Evolutionary conservation across 2,113 vertebrate species (phyloP), one percentile per base, ranked within the genome.

Genomic region (Ellobius talpinus): DNA sequence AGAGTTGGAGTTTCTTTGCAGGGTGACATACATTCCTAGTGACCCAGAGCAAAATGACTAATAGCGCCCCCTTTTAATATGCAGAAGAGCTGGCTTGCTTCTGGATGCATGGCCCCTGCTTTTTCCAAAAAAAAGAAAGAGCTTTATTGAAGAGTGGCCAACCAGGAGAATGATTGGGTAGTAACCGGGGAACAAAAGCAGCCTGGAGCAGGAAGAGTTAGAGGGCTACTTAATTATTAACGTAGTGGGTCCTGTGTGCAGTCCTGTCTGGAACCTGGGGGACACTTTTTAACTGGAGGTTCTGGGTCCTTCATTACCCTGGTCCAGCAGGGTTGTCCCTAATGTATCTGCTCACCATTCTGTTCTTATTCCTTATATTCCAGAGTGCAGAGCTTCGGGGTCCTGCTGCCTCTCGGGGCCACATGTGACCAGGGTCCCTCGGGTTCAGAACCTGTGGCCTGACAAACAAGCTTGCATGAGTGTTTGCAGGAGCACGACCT

Each of bases 91-190:
- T 61, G n/a, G 7, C 76, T 29, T 76, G 39, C 31, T 23, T 4
- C 23, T 58, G 39, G 17, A 19, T 73, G 73, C 10, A 8, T 5
- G 24, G 39, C 29, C 36, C 39, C 65, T 7, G 6, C 29, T 36
- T 93, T 93, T 45, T 87, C 4, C n/a, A 87, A 19, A 92, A 87
- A 19, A 92, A 92, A 16, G 11, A 55, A 63, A 76, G 24, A 79
- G 7, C 29, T 70, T 17, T 88, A 21, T 10, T 70, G 47, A 87
- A 58, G n/a, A 9, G 58, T 33, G 26, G 23, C 17, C 31, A n/a
- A 45, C 9, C 45, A 78, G 47, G n/a, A 68, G 36, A 42, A 21
- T 12, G 9, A n/a, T 36, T 2, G 7, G 36, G n/a, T 17, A 50
- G 58, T 45, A 55, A 63, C 36, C 24, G n/a, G 12, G 42, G 5